Conservation (phyloP, 2,797 vertebrate genomes). For the Pygocentrus nattereri region DNA sequence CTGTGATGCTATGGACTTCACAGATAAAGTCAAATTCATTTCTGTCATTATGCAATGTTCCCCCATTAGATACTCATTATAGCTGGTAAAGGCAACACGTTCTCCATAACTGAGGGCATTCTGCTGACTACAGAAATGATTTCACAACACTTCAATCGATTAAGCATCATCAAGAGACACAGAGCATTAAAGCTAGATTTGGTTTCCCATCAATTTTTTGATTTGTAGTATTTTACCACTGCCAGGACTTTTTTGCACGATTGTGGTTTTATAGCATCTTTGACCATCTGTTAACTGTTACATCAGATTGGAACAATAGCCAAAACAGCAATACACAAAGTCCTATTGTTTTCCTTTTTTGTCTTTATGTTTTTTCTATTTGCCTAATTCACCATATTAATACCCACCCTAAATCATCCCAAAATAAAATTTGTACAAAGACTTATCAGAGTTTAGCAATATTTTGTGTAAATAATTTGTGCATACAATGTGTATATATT, state of each 20-base stretch:
- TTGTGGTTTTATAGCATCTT: constrained; percentile 50
- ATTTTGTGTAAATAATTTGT: background rate
- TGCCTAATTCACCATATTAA: background rate
- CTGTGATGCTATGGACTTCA: too few relatives aligned
- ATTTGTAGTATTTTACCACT: constrained; percentile 41
- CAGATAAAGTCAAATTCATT: background rate
- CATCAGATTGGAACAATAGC: constrained; percentile 46
- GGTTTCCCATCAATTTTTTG: constrained; percentile 37
- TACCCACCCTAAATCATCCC: background rate
- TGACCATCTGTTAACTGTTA: constrained; percentile 71
- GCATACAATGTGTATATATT: background rate
- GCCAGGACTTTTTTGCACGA: constrained; percentile 55
- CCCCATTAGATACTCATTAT: background rate
- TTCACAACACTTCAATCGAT: constrained; percentile 47
- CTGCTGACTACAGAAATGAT: constrained; percentile 7
- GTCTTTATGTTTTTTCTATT: background rate
- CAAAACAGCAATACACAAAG: constrained; percentile 49
- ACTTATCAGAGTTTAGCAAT: background rate
- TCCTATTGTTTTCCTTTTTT: constrained; percentile 33
- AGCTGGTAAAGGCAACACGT: background rate
- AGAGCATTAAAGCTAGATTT: constrained; percentile 33
- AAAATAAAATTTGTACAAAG: background rate
- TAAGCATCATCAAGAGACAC: constrained; percentile 17
- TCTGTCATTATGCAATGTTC: background rate
- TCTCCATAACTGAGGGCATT: constrained; percentile 4